Percentiles rank a stretch among this genome's conserved stretches.
phyloP scores from a whole-genome alignment of 2,797 vertebrate genomes.

The Rhincodon typus region DNA sequence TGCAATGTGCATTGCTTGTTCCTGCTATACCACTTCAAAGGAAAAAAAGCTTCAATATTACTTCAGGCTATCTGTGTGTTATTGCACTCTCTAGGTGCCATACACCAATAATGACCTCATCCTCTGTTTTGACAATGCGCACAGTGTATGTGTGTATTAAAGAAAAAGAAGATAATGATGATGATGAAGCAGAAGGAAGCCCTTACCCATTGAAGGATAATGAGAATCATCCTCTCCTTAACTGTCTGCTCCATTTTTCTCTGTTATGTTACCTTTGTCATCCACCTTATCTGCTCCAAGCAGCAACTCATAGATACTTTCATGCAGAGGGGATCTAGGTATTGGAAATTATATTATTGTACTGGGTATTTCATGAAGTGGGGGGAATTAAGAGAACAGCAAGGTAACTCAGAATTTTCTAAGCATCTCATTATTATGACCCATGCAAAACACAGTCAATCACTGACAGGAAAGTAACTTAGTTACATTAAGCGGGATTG shows the following conservation, averaged over 20 bases:
- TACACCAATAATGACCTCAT: no score
- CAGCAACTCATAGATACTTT: neutral
- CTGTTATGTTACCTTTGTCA: neutral
- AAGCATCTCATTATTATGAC: neutral
- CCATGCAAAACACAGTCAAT: neutral
- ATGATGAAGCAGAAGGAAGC: no score
- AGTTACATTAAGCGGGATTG: neutral
- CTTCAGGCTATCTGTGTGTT: no score
- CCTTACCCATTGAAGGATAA: no score
- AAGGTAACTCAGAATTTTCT: neutral
- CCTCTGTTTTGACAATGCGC: no score
- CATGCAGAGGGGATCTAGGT: neutral
- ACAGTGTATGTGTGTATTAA: no score
- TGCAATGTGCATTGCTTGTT: no score
- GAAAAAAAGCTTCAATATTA: no score
- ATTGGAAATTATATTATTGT: neutral
- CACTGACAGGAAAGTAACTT: neutral
- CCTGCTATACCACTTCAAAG: no score
- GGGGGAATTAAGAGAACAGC: neutral
- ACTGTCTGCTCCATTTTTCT: neutral
- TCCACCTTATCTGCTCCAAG: neutral
- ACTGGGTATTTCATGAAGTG: neutral
- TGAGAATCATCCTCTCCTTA: no score
- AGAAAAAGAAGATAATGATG: no score
- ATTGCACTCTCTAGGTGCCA: no score